These are phyloP conservation scores for Eueremaeus valkanovi DNA, from an alignment of 2,888 invertebrate genomes.

Conservation along the genomic window DNA sequence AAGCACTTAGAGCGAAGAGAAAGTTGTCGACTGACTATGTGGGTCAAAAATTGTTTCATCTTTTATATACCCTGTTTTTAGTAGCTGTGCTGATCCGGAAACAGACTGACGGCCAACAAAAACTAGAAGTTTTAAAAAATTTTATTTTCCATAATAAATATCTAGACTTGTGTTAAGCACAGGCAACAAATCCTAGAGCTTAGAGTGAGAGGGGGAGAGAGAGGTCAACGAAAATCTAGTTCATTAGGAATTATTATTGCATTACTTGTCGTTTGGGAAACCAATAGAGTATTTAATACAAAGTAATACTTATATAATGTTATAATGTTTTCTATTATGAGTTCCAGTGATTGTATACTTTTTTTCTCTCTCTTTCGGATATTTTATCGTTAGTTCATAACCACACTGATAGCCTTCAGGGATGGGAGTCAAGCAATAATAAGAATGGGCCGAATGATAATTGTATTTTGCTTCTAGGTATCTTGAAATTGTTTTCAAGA, in stretches of 20 bases:
- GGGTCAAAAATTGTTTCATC: constrained; percentile 22
- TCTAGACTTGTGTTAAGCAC: neutral
- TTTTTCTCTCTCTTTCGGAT: neutral
- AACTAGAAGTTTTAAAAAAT: neutral
- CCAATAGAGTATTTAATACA: neutral
- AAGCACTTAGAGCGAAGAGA: neutral
- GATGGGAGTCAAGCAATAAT: neutral
- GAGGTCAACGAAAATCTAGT: constrained; percentile 8
- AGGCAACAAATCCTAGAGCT: neutral
- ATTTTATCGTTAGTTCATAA: neutral
- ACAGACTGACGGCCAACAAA: constrained; percentile 10
- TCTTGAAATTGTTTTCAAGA: no score
- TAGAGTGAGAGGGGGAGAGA: neutral
- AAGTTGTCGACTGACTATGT: neutral
- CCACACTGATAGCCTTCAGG: constrained; percentile 7
- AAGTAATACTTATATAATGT: neutral
- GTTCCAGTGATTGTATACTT: neutral
- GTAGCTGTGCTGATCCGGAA: neutral
- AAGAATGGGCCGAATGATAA: neutral
- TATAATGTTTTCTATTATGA: neutral
- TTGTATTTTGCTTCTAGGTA: no score
- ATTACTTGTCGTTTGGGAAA: neutral
- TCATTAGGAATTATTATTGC: constrained; percentile 16
- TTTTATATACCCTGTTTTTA: constrained; percentile 25
- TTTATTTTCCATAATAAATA: neutral